phyloP scores from a whole-genome alignment of 53 echinoderm and acorn worm genomes.

The Luidia sarsii region DNA sequence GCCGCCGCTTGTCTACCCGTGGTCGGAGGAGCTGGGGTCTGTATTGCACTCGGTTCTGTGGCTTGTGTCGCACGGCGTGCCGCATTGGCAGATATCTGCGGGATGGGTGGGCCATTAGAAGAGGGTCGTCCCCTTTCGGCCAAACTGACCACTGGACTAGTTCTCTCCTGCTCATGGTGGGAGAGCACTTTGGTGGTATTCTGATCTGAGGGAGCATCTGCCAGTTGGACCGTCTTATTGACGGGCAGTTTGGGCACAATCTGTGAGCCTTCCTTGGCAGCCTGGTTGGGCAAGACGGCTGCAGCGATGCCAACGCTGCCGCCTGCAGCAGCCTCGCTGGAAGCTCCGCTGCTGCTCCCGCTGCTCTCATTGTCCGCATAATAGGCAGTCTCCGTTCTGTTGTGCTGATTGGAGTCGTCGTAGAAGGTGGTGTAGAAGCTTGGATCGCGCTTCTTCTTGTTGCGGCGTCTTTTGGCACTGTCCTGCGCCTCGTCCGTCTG shows the following conservation, averaged over 20 bases:
- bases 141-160: slow-evolving; percentile 11
- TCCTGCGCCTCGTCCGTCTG: slow-evolving; percentile 16
- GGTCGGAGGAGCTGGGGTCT: neutral
- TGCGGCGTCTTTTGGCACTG: slow-evolving; percentile 64
- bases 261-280: slow-evolving; percentile 5
- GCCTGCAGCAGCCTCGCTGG: slow-evolving; percentile 37
- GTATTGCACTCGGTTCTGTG: slow-evolving; percentile 39
- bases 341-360: slow-evolving; percentile 44
- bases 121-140: neutral
- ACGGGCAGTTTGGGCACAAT: too few species aligned
- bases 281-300: neutral
- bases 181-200: neutral
- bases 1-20: slow-evolving; percentile 8
- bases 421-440: slow-evolving; percentile 79
- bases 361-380: slow-evolving; percentile 66
- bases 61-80: slow-evolving; percentile 21
- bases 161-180: slow-evolving; percentile 47
- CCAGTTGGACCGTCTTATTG: too few species aligned
- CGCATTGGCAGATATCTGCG: slow-evolving; percentile 2
- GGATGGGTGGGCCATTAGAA: neutral
- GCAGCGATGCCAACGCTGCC: slow-evolving; percentile 29
- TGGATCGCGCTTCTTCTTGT: slow-evolving; percentile 92
- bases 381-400: slow-evolving; percentile 39
- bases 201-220: neutral
- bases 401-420: slow-evolving; percentile 39